Base-by-base conservation (phyloP, 2,888 invertebrate species). In the Miltochrista miniata region DNA sequence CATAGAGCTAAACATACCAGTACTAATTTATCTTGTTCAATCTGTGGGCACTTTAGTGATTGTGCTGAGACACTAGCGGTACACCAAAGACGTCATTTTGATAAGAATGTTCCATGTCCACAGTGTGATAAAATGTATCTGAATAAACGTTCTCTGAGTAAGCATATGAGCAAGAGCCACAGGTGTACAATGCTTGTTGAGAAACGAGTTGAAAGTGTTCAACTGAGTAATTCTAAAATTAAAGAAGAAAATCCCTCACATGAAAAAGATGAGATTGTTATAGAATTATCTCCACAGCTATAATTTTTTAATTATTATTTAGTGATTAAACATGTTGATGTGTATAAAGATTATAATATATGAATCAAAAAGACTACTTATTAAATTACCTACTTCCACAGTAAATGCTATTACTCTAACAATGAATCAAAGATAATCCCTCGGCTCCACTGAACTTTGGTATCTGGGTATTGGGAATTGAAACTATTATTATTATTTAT, bases 31-130 rank as follows among this genome's bases (percentile, higher is more conserved):
- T 57, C 79, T 0, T 90, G 90, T 56, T 56, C 72, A 1, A 42
- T 67, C 1, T 90, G 90, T 53, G 89, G 90, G 0, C 75, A 63
- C 48, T 88, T 90, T 56, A 67, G 78, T 18, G 72, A 78, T 1
- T 76, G 62, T 45, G 51, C 64, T 1, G 74, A 79, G 34, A 82
- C 80, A 48, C 61, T 87, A 12, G 48, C 53, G 0, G 18, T 69
- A 13, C 90, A 90, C 56, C 75, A 79, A 51, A 78, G 68, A 38
- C 65, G 74, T 14, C 90, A 90, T 61, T 72, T 68, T 14, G 83
- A 84, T 4, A 83, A 79, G 48, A 81, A 81, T 44, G 69, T 65
- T 49, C 50, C 61, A 2, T 89, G 89, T 55, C 64, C 75, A 0
- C 61, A 81, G 34, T 90, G 89, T 59, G 74, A 81, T 0, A 70